A percentile compares a stretch with the other conserved stretches of the same genome.
phyloP scores from a whole-genome alignment of 92 coral and sea anemone species.

The Desmophyllum pertusum region DNA sequence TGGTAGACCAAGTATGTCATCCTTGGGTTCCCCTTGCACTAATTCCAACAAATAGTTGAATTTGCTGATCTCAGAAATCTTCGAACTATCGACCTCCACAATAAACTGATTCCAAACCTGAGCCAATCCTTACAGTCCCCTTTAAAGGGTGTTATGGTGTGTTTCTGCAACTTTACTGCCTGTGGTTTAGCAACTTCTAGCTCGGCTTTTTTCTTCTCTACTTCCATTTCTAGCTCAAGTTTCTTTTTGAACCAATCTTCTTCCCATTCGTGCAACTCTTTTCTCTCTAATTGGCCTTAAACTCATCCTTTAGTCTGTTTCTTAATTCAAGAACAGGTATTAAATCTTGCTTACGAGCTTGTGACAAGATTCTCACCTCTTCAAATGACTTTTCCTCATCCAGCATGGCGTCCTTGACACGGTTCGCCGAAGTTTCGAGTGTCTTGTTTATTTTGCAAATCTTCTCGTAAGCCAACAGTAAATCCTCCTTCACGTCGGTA shows the following conservation, averaged over 20 bases:
- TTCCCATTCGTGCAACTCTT: conserved; percentile 9
- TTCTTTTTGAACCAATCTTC: conserved; percentile 42
- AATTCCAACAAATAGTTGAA: neutral
- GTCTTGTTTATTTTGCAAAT: conserved; percentile 6
- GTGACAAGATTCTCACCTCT: conserved; percentile 33
- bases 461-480: conserved; percentile 36
- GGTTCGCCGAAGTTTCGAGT: conserved; percentile 26
- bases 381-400: conserved; percentile 14
- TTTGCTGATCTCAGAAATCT: conserved; percentile 35
- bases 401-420: conserved; percentile 29
- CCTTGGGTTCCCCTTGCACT: conserved; percentile 10
- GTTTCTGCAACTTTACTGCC: conserved; percentile 22
- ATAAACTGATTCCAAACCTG: conserved; percentile 41
- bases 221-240: conserved; percentile 42
- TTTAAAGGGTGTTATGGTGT: conserved; percentile 54
- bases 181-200: conserved; percentile 27
- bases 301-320: conserved; percentile 23
- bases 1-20: conserved; percentile 49
- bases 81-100: conserved; percentile 28
- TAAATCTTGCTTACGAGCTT: conserved; percentile 21
- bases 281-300: conserved; percentile 26
- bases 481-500: conserved; percentile 19
- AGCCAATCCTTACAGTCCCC: conserved; percentile 36
- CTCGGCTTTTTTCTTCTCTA: conserved; percentile 21
- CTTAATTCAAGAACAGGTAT: conserved; percentile 31